Percentiles rank a stretch among this genome's conserved stretches.
These are phyloP conservation scores for Homarus gammarus DNA, from an alignment of 2,888 invertebrate genomes.

Conservation along the genomic window DNA sequence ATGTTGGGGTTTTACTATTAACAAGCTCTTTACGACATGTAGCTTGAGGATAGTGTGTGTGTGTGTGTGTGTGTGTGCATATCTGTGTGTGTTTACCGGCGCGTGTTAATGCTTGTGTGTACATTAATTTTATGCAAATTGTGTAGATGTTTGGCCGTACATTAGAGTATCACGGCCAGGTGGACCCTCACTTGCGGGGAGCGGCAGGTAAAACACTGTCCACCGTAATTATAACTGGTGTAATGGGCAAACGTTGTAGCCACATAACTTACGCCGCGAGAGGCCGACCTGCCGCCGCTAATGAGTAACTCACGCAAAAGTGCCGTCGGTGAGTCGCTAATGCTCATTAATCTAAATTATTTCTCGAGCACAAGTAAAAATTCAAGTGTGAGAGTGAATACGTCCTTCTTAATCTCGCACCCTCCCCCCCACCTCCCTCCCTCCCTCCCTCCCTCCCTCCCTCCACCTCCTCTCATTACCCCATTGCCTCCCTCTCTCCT, in stretches of 20 bases:
- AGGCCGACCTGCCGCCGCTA: slow-evolving; percentile 17
- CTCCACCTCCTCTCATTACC: not conserved
- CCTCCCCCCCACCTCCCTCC: not conserved
- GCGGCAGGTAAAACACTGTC: not conserved
- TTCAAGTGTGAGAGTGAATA: slow-evolving; percentile 64
- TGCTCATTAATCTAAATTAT: slow-evolving; percentile 65
- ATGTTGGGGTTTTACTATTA: no score
- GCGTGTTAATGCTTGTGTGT: not conserved
- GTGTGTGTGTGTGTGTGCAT: not conserved
- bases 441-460: not conserved
- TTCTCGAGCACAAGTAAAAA: slow-evolving; percentile 36
- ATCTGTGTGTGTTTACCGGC: not conserved
- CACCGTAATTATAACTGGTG: slow-evolving; percentile 53
- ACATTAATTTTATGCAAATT: slow-evolving; percentile 8
- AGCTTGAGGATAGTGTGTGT: no score
- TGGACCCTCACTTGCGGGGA: not conserved
- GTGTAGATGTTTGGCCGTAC: not conserved
- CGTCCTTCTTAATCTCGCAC: slow-evolving; percentile 32
- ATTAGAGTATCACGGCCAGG: not conserved
- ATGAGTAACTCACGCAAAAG: slow-evolving; percentile 54
- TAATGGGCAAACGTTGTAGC: slow-evolving; percentile 50
- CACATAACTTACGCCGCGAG: slow-evolving; percentile 50
- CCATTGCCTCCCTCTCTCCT: slow-evolving; percentile 8
- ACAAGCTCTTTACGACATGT: no score
- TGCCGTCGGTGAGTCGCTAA: slow-evolving; percentile 41